phyloP scores from a whole-genome alignment of 1,140 invertebrate genomes.

The Nasonia vitripennis region DNA sequence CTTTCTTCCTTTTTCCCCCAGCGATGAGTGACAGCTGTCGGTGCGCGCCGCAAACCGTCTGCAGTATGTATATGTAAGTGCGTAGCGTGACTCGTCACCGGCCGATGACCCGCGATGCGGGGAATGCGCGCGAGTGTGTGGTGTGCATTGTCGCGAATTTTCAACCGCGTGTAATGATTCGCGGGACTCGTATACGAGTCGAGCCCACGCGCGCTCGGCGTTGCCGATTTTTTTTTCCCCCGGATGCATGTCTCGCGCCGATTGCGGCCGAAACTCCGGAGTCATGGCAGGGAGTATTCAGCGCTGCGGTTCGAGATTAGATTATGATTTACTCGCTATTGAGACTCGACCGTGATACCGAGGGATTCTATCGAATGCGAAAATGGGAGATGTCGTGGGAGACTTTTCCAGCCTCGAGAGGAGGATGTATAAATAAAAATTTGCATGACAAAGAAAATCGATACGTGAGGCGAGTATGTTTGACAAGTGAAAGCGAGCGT shows the following conservation, averaged over 20 bases:
- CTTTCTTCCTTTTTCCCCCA: constrained; percentile 44
- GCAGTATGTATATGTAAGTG: neutral
- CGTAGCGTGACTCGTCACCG: neutral
- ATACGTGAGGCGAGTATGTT: neutral
- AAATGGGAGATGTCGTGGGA: neutral
- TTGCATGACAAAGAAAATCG: neutral
- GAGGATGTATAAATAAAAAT: neutral
- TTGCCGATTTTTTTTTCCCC: neutral
- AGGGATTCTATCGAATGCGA: neutral
- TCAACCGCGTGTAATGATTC: neutral
- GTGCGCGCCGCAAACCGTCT: neutral
- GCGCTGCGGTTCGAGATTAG: neutral
- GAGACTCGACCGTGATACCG: neutral
- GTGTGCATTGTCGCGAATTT: constrained; percentile 16
- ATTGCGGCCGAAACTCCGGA: neutral
- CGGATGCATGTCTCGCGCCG: neutral
- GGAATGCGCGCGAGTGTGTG: constrained; percentile 24
- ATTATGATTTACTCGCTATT: neutral
- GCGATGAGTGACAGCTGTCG: constrained; percentile 58
- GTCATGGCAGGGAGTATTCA: neutral
- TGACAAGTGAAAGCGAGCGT: neutral
- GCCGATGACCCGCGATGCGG: neutral
- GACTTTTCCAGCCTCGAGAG: neutral
- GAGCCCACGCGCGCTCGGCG: neutral
- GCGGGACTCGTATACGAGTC: neutral